These are phyloP conservation scores for Lacerta bilineata DNA, from an alignment of 2,797 vertebrate species.

Conservation along the genomic window DNA sequence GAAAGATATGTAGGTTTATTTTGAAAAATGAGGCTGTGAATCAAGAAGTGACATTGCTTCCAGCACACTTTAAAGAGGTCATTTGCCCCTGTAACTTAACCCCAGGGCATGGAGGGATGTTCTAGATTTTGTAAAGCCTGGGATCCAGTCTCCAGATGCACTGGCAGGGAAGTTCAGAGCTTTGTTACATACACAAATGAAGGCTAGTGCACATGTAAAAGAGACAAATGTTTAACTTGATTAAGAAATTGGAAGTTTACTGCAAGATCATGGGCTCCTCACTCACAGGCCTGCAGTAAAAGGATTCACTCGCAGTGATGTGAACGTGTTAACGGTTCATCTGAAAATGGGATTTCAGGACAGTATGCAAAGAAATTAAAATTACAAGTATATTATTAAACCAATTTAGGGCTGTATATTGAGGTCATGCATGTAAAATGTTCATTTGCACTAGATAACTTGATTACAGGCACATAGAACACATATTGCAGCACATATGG, in stretches of 20 bases:
- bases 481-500: background rate
- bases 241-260: background rate
- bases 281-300: background rate
- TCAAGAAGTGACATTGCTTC: background rate
- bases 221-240: background rate
- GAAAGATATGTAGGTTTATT: background rate
- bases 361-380: no score
- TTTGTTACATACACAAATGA: background rate
- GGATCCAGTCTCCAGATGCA: background rate
- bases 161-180: background rate
- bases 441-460: constrained; percentile 12
- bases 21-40: background rate
- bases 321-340: background rate
- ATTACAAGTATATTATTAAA: no score
- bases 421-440: background rate
- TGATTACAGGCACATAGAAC: background rate
- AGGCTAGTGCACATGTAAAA: background rate
- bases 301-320: background rate
- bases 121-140: background rate
- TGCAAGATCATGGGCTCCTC: background rate
- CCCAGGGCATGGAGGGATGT: background rate
- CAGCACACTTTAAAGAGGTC: background rate
- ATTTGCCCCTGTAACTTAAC: background rate
- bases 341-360: no score
- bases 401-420: background rate